Evolutionary conservation across 2,888 invertebrate genomes (phyloP), one percentile per base, ranked within the genome.

Genomic region (Hesperia comma): DNA sequence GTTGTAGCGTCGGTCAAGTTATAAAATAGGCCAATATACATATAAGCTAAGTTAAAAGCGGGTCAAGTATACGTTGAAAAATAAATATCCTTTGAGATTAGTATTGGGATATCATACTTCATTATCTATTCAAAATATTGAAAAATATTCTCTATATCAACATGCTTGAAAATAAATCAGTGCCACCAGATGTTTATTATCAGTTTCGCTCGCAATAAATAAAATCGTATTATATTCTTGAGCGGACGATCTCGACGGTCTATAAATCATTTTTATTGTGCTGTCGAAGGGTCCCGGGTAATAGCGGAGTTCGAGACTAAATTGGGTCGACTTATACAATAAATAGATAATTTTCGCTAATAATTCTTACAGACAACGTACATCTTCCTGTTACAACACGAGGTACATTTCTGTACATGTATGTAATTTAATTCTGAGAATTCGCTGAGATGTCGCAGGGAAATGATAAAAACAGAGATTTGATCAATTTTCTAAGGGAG

Each of bases 251-350:
- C 83, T 86, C 81, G 81, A 70, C 74, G 84, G 76, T 85, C 85
- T 84, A 89, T 89, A 90, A 89, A 89, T 89, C 88, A 88, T 88
- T 88, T 89, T 90, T 88, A 90, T 90, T 90, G 88, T 90, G 83
- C 83, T 84, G 85, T 86, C 86, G 87, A 88, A 89, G 86, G 86
- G 86, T 83, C 81, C 79, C 78, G 75, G 79, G 81, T 84, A 85
- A 86, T 82, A 81, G 82, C 77, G 78, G 80, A 79, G 79, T 82
- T 81, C 78, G 79, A 82, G 78, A 79, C 81, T 85, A 85, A 90
- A 88, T 88, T 87, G 87, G 87, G 84, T 86, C 85, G 83, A 81
- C 80, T 82, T 77, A 51, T 56, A 67, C 67, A 67, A 67, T 67
- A 62, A 81, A 82, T 80, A 82, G 79, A 80, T 82, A 79, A 61